Evolutionary conservation across 2,888 invertebrate species (phyloP), one percentile per base, ranked within the genome.

Genomic region (Apeira syringaria): DNA sequence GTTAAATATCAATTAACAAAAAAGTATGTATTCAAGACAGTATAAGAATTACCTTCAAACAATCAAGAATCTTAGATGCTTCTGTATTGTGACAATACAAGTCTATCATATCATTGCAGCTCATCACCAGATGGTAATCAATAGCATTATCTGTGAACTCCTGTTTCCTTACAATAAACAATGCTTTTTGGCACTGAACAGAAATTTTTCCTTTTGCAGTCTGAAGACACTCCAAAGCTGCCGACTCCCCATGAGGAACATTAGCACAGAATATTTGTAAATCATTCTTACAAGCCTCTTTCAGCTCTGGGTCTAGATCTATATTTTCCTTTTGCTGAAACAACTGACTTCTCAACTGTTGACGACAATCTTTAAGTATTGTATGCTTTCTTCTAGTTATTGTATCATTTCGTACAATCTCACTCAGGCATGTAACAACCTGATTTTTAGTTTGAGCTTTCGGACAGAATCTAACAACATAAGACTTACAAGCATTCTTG

Each of bases 311-410:
- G 84, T 98, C 97, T 48, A 96, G 92, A 50, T 94, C 93, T 53
- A 97, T 95, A 68, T 93, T 97, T 84, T 99, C 98, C 53, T 97
- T 93, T 78, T 98, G 95, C 70, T 98, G 97, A 64, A 98, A 95
- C 13, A 99, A 90, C 72, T 99, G 98, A 33, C 96, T 95, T 68
- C 95, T 93, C 9, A 99, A 88, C 75, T 99, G 98, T 67, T 97
- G 96, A 18, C 97, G 92, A 72, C 99, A 99, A 11, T 96, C 95
- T 74, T 95, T 96, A 2, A 95, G 93, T 64, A 99, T 94, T 53
- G 94, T 93, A 56, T 95, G 96, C 47, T 95, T 94, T 31, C 92
- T 91, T 38, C 93, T 93, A 22, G 91, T 91, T 44, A 98, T 92
- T 0, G 97, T 96, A 72, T 98, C 97, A 70, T 98, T 96, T 52